Evolutionary conservation across 1,140 invertebrate genomes (phyloP).

Genomic region (Drosophila biarmipes): DNA sequence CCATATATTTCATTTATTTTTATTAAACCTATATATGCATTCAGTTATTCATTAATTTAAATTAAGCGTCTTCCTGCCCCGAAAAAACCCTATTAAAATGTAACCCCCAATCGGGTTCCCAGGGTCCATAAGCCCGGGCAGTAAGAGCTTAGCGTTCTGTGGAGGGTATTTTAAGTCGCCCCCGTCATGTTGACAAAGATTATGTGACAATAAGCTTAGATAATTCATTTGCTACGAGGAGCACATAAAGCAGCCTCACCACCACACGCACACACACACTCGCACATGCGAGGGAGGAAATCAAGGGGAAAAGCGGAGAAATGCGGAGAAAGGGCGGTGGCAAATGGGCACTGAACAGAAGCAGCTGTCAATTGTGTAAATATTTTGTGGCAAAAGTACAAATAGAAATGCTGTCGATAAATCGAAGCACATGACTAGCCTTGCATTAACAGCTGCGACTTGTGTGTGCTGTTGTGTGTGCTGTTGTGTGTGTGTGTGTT

Average conservation of each 20-base stretch:
- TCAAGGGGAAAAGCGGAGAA: not conserved
- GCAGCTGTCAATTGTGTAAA: slow-evolving; percentile 66
- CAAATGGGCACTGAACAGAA: slow-evolving; percentile 24
- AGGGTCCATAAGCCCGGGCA: not conserved
- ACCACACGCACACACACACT: slow-evolving; percentile 7
- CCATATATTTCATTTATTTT: not conserved
- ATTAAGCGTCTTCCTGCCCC: not conserved
- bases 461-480: slow-evolving; percentile 2
- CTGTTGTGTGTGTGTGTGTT: slow-evolving; percentile 10
- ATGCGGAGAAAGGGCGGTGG: not conserved
- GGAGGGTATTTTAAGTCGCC: slow-evolving; percentile 32
- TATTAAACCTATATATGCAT: not conserved
- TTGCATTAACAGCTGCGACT: slow-evolving; percentile 62
- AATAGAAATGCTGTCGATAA: slow-evolving; percentile 65
- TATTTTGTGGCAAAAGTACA: slow-evolving; percentile 63
- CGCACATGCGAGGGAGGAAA: not conserved
- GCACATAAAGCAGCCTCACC: slow-evolving; percentile 34
- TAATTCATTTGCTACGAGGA: slow-evolving; percentile 55
- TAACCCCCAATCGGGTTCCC: slow-evolving; percentile 1
- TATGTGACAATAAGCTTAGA: slow-evolving; percentile 62
- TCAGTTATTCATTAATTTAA: not conserved
- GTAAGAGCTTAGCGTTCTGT: slow-evolving; percentile 24
- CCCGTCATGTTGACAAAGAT: slow-evolving; percentile 56
- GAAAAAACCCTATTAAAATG: slow-evolving; percentile 6
- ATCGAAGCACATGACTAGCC: slow-evolving; percentile 64